Base-by-base conservation (phyloP, 2,113 vertebrate genomes). In the Thermophis baileyi region DNA sequence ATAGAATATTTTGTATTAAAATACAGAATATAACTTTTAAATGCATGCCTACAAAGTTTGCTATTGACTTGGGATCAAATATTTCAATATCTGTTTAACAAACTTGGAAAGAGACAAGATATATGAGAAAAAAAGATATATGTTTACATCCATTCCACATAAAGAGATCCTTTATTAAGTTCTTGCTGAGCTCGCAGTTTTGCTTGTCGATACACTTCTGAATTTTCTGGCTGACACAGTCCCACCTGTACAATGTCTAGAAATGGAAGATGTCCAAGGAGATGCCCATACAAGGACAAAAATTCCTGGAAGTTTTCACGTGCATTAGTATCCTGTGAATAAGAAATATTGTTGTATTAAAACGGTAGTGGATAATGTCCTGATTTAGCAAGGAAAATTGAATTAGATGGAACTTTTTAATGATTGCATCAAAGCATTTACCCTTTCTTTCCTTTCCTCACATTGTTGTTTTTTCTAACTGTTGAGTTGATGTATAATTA, bases 291-390 rank as follows among this genome's bases (percentile, higher is more conserved):
- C 95, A 99, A 97, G 94, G 99, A 99, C 94, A 99, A 97, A 97
- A 99, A 99, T 97, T 99, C 99, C 96, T 99, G 99, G 97, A 99
- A 99, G 94, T 99, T 98, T 96, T 98, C 98, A 93, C 99, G 97
- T 60, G 98, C 96, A 81, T 97, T 97, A 92, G 98, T 97, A 94
- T 98, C 98, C 99, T 99, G 95, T 51, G 89, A 93, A 96, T 55
- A 95, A 95, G 95, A 46, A 30, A 91, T 90, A 94, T 89, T 95
- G 69, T 87, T 94, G 90, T 54, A 60, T 94, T 87, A 95, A 88
- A 53, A n/a, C 49, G 20, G 85, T 87, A 91, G 57, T 69, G 89
- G 5, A 87, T 47, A 87, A 46, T 49, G 22, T 47, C 22, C 85
- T 24, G 85, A 5, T 27, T 27, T 87, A 49, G 47, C 25, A 49